A percentile compares a stretch with the other conserved stretches of the same genome.
Evolutionary conservation across 2,113 vertebrate species (phyloP).

Genomic region (Atractosteus spatula): DNA sequence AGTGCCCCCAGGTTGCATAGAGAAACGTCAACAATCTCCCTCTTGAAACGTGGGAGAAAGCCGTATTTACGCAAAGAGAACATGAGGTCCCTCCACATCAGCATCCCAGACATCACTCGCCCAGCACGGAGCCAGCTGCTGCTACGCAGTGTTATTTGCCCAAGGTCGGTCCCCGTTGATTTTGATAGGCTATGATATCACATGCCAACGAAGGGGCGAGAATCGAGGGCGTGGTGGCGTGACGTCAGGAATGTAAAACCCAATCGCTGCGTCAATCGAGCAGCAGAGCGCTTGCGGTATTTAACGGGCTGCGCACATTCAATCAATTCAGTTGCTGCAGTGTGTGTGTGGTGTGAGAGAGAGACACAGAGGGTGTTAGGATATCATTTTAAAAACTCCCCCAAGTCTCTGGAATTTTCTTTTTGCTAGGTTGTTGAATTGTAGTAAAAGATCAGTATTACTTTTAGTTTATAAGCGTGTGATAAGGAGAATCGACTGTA

Average conservation of each 20-base stretch:
- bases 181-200: neutral
- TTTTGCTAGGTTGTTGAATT: neutral
- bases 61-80: too few species aligned
- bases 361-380: neutral
- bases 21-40: too few species aligned
- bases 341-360: neutral
- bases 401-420: too few species aligned
- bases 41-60: too few species aligned
- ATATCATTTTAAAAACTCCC: neutral
- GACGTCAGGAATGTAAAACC: conserved; percentile 25
- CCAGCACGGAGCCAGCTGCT: too few species aligned
- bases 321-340: conserved; percentile 10
- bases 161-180: too few species aligned
- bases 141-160: too few species aligned
- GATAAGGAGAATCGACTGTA: neutral
- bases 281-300: neutral
- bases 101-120: too few species aligned
- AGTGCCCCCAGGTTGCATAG: too few species aligned
- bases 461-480: too few species aligned
- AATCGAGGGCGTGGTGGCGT: conserved; percentile 7
- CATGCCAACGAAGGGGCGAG: conserved; percentile 44
- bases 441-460: too few species aligned
- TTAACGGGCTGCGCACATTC: conserved; percentile 15
- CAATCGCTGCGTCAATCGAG: neutral
- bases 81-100: too few species aligned